These are phyloP conservation scores for Tapirus terrestris DNA, from an alignment of 2,113 vertebrate species.

Conservation along the genomic window DNA sequence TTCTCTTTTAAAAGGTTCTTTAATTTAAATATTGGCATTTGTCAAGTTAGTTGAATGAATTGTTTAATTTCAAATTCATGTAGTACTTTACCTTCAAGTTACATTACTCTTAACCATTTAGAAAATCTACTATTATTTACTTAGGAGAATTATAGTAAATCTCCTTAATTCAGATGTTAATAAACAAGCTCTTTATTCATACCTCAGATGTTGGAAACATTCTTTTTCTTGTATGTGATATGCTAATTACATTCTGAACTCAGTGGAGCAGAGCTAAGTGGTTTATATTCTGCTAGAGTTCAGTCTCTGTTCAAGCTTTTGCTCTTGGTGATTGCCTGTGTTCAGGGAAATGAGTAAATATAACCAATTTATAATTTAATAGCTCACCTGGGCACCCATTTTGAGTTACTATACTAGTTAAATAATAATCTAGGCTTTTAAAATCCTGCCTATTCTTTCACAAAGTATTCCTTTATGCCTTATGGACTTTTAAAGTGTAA, in stretches of 20 bases:
- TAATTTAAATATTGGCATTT: slow-evolving; percentile 36
- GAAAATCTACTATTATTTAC: not conserved
- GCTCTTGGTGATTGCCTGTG: not conserved
- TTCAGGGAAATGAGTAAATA: not conserved
- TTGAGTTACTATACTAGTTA: slow-evolving; percentile 10
- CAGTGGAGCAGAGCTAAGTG: not conserved
- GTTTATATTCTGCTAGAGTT: not conserved
- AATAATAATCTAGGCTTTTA: slow-evolving; percentile 18
- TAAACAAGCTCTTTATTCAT: not conserved
- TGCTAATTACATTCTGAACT: not conserved
- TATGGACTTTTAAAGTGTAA: not conserved
- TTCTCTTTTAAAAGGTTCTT: not conserved
- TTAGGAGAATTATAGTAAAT: not conserved
- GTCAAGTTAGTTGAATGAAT: not conserved
- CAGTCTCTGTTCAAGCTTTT: not conserved
- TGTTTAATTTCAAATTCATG: not conserved
- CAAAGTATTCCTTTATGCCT: not conserved
- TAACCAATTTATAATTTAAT: not conserved
- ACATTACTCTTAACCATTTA: not conserved
- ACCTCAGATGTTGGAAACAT: not conserved
- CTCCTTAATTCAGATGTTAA: slow-evolving; percentile 16
- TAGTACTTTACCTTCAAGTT: not conserved
- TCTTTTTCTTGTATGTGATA: not conserved
- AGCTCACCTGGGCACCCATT: not conserved
- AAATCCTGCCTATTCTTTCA: not conserved